phyloP scores from a whole-genome alignment of 2,797 vertebrate species.

The Rhinatrema bivittatum region DNA sequence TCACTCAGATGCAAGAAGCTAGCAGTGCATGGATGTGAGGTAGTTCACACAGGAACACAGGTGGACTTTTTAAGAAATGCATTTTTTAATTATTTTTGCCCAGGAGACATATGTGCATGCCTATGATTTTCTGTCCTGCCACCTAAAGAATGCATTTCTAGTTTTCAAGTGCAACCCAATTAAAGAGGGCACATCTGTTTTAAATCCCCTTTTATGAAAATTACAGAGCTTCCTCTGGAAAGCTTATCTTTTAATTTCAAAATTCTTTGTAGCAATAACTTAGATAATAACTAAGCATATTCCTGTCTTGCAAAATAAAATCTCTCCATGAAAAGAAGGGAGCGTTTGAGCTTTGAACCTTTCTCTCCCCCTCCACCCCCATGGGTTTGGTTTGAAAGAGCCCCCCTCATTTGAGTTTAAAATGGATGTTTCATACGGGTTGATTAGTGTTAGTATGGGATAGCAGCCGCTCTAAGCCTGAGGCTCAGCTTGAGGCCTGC shows the following conservation, averaged over 20 bases:
- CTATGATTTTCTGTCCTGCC: constrained; percentile 38
- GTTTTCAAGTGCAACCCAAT: constrained; percentile 44
- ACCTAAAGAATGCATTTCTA: constrained; percentile 45
- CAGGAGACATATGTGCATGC: constrained; percentile 29
- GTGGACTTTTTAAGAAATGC: too few relatives aligned
- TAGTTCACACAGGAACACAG: constrained; percentile 4
- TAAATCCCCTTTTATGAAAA: constrained; percentile 58
- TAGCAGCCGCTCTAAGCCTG: constrained; percentile 52
- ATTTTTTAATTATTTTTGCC: too few relatives aligned
- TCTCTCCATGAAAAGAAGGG: constrained; percentile 39
- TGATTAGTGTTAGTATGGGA: constrained; percentile 63
- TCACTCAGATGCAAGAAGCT: constrained; percentile 26
- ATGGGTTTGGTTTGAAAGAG: constrained; percentile 43
- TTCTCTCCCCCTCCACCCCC: constrained; percentile 12
- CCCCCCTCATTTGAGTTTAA: constrained; percentile 65
- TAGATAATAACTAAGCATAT: constrained; percentile 57
- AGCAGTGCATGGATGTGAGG: constrained; percentile 2
- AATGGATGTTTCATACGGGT: constrained; percentile 54
- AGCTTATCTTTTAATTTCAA: constrained; percentile 64
- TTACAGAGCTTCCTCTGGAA: constrained; percentile 40
- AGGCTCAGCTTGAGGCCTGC: constrained; percentile 64
- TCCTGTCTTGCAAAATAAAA: too few relatives aligned
- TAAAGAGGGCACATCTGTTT: constrained; percentile 62
- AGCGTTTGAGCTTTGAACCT: constrained; percentile 56
- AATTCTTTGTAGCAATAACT: constrained; percentile 61